Evolutionary conservation across 2,797 vertebrate genomes (phyloP).

Genomic region (Ptychobarbus kaznakovi): DNA sequence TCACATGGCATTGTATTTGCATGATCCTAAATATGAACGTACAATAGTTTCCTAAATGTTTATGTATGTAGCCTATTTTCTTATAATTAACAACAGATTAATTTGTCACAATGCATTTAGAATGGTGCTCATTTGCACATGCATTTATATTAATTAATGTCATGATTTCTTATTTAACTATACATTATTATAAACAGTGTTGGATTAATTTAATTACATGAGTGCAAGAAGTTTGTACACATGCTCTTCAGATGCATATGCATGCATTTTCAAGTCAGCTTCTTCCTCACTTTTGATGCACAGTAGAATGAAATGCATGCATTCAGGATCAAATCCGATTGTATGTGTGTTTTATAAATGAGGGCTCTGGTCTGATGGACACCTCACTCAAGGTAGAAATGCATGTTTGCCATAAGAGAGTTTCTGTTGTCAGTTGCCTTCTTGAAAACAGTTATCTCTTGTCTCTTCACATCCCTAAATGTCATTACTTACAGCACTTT

Average conservation of each 20-base stretch:
- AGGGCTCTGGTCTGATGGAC: neutral
- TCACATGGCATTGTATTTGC: neutral
- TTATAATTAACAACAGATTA: neutral
- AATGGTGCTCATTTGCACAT: neutral
- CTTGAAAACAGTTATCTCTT: slow-evolving; percentile 16
- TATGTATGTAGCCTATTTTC: neutral
- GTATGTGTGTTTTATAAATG: neutral
- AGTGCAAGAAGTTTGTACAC: neutral
- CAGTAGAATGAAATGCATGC: neutral
- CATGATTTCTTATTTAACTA: neutral
- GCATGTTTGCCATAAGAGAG: slow-evolving; percentile 11
- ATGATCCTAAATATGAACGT: neutral
- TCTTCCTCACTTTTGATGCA: neutral
- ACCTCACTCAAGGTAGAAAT: neutral
- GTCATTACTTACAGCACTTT: slow-evolving; percentile 31
- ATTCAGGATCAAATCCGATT: too few relatives aligned
- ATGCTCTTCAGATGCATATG: neutral
- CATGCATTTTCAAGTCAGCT: neutral
- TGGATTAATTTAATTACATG: neutral
- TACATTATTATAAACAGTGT: neutral
- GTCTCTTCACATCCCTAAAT: neutral
- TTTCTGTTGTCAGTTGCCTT: slow-evolving; percentile 16
- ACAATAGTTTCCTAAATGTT: neutral
- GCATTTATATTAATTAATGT: neutral
- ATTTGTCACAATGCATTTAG: neutral